A percentile compares a stretch with the other conserved stretches of the same genome.
Evolutionary conservation across 2,113 vertebrate genomes (phyloP).

Genomic region (Malurus cyaneus): DNA sequence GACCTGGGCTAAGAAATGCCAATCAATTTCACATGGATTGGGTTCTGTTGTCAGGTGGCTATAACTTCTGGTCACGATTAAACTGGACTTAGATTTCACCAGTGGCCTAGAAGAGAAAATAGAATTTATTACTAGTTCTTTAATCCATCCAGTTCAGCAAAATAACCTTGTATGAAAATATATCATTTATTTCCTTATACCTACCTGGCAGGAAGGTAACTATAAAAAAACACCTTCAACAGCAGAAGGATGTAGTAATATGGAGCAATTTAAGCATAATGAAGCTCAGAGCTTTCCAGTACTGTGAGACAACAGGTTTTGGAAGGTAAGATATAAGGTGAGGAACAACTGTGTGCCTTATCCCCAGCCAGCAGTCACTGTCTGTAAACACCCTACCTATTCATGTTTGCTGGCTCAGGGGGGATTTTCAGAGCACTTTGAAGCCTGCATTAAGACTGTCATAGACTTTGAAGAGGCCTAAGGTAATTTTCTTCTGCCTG

Average conservation of each 20-base stretch:
- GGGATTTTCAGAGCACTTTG: not conserved
- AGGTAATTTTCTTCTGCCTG: conserved; percentile 21
- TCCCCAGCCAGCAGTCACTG: conserved; percentile 8
- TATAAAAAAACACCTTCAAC: conserved; percentile 50
- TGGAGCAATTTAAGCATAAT: conserved; percentile 46
- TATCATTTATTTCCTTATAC: conserved; percentile 40
- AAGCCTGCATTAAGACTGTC: conserved; percentile 3
- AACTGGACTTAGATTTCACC: conserved; percentile 9
- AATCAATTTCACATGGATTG: not conserved
- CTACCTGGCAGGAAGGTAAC: not conserved
- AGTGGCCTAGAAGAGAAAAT: not conserved
- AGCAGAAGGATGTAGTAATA: conserved; percentile 5
- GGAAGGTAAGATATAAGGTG: conserved; percentile 16
- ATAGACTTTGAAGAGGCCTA: not conserved
- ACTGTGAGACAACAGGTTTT: conserved; percentile 13
- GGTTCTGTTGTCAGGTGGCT: not conserved
- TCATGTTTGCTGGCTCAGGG: not conserved
- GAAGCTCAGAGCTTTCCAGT: conserved; percentile 13
- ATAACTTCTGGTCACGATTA: conserved; percentile 2
- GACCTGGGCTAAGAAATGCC: not conserved
- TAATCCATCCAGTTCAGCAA: conserved; percentile 7
- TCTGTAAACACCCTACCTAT: conserved; percentile 21
- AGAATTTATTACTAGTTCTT: conserved; percentile 18
- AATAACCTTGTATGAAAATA: conserved; percentile 35
- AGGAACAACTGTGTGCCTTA: conserved; percentile 34